Conservation (phyloP, 2,888 invertebrate genomes). For the Dichetophora obliterata region DNA sequence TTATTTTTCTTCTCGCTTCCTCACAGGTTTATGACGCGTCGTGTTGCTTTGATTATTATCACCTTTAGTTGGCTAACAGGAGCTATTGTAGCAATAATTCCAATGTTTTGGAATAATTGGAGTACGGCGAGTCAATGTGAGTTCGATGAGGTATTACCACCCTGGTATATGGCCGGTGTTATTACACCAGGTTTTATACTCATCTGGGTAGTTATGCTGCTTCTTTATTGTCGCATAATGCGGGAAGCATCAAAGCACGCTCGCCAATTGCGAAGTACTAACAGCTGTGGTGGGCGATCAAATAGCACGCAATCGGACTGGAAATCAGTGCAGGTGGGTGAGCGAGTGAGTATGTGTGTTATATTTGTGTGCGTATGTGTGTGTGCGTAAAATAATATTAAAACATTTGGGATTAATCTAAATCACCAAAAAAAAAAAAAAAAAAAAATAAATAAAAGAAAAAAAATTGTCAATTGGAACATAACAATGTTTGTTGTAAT, state of each 20-base stretch:
- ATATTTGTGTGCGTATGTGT: not conserved
- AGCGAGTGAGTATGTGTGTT: not conserved
- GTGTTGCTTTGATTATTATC: constrained; percentile 76
- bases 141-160: constrained; percentile 75
- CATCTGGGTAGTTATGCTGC: constrained; percentile 81
- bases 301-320: constrained; percentile 72
- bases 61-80: constrained; percentile 78
- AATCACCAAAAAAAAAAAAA: not conserved
- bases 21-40: constrained; percentile 76
- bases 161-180: constrained; percentile 70
- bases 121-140: constrained; percentile 75
- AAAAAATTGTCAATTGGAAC: not conserved
- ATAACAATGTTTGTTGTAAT: not conserved
- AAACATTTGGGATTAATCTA: not conserved
- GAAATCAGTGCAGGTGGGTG: constrained; percentile 80
- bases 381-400: not conserved
- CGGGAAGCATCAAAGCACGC: constrained; percentile 82
- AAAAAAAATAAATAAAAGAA: not conserved
- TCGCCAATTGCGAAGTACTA: constrained; percentile 75
- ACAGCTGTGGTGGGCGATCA: constrained; percentile 52
- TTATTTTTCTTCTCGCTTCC: not conserved
- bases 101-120: constrained; percentile 86
- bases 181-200: constrained; percentile 80
- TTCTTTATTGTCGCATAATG: constrained; percentile 84
- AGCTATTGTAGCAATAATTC: constrained; percentile 77